A percentile compares a stretch with the other conserved stretches of the same genome.
These are phyloP conservation scores for Pteronura brasiliensis DNA, from an alignment of 2,113 vertebrate species.

Conservation along the genomic window DNA sequence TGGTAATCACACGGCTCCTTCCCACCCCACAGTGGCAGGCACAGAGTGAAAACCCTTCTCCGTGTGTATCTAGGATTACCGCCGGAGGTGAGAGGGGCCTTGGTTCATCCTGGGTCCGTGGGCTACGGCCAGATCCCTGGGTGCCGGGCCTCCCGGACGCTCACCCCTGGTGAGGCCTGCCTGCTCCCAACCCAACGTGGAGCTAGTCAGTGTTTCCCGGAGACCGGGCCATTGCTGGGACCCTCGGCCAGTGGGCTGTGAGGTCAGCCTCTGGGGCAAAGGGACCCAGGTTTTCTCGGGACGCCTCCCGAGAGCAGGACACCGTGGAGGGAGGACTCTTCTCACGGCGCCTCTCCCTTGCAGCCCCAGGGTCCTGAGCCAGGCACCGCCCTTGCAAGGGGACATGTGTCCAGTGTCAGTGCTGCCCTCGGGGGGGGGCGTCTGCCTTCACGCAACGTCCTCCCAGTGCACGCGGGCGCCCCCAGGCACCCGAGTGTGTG, in stretches of 20 bases:
- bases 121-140: not conserved
- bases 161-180: not conserved
- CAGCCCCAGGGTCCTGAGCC: not conserved
- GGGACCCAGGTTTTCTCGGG: not conserved
- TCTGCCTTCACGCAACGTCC: not conserved
- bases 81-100: not conserved
- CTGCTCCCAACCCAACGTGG: not conserved
- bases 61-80: accelerated
- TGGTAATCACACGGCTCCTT: too few species aligned
- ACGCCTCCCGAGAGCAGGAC: not conserved
- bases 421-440: not conserved
- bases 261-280: not conserved
- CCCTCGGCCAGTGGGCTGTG: not conserved
- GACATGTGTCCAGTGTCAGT: not conserved
- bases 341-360: not conserved
- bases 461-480: accelerated
- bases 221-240: not conserved
- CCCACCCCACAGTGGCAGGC: too few species aligned
- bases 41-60: not conserved
- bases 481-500: accelerated
- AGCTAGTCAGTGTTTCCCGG: not conserved
- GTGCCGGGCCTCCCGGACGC: not conserved
- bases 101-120: accelerated
- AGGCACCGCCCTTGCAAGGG: not conserved
- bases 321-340: not conserved